Evolutionary conservation across 2,888 invertebrate genomes (phyloP).

Genomic region (Notodonta ziczac): DNA sequence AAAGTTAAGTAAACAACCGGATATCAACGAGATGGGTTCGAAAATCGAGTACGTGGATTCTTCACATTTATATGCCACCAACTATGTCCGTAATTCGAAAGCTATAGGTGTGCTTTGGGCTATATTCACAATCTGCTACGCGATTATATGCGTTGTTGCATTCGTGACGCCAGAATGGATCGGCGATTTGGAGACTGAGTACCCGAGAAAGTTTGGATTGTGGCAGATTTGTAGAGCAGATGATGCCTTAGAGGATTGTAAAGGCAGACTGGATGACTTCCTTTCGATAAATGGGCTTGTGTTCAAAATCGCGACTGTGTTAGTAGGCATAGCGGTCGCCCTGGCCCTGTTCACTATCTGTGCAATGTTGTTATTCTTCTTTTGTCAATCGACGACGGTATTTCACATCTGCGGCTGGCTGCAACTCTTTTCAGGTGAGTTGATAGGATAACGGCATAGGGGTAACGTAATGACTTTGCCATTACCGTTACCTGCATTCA

Average conservation of each 20-base stretch:
- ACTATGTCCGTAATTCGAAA: constrained; percentile 95
- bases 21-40: constrained; percentile 89
- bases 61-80: constrained; percentile 95
- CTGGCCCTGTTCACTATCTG: constrained; percentile 94
- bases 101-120: constrained; percentile 99
- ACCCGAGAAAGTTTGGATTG: constrained; percentile 95
- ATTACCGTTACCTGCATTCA: background rate
- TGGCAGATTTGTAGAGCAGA: constrained; percentile 95
- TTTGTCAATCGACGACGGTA: constrained; percentile 95
- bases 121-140: constrained; percentile 98
- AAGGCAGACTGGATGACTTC: constrained; percentile 93
- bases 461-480: background rate
- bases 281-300: constrained; percentile 92
- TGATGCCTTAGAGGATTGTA: constrained; percentile 92
- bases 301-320: constrained; percentile 94
- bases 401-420: constrained; percentile 98
- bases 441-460: background rate
- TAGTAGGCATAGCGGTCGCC: constrained; percentile 93
- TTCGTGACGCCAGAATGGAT: constrained; percentile 98
- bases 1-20: constrained; percentile 59
- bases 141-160: constrained; percentile 96
- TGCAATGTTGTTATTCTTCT: constrained; percentile 96
- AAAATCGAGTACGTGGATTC: constrained; percentile 97
- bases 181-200: constrained; percentile 92
- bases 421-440: constrained; percentile 97